A percentile compares a stretch with the other conserved stretches of the same genome.
These are phyloP conservation scores for Andrena minutula DNA, from an alignment of 2,888 invertebrate species.

Conservation along the genomic window DNA sequence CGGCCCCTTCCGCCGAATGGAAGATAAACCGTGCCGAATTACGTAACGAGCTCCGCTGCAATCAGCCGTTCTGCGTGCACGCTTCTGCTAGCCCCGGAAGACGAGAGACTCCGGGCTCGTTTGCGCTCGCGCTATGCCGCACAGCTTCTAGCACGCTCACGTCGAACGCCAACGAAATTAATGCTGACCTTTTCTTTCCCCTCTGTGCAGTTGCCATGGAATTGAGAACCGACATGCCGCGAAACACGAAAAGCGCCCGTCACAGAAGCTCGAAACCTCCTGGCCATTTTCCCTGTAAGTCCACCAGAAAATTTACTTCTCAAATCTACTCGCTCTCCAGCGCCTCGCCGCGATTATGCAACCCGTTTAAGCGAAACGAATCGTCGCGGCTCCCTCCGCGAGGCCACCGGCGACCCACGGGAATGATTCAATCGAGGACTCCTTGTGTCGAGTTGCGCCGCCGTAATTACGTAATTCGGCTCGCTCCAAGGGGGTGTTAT, in stretches of 20 bases:
- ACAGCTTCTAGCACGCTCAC: slow-evolving; percentile 11
- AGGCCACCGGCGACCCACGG: neutral
- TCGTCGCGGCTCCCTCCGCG: neutral
- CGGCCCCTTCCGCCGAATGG: neutral
- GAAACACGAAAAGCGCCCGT: slow-evolving; percentile 83
- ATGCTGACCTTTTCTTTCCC: slow-evolving; percentile 59
- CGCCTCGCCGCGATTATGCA: neutral
- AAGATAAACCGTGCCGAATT: too few relatives aligned
- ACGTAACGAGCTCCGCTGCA: neutral
- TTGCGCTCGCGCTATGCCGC: neutral
- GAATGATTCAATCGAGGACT: neutral
- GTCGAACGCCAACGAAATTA: slow-evolving; percentile 37
- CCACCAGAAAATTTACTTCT: slow-evolving; percentile 52
- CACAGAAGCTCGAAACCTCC: slow-evolving; percentile 84
- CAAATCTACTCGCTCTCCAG: slow-evolving; percentile 8
- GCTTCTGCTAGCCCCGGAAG: neutral
- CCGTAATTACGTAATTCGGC: neutral
- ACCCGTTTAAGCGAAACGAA: neutral
- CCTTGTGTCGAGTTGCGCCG: slow-evolving; percentile 21
- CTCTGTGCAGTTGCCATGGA: slow-evolving; percentile 82
- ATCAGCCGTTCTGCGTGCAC: neutral
- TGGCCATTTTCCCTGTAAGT: slow-evolving; percentile 84
- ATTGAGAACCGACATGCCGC: slow-evolving; percentile 82
- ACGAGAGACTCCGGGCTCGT: neutral
- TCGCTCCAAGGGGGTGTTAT: neutral